Conservation (phyloP, 2,888 invertebrate species). For the Apotomis turbidana region DNA sequence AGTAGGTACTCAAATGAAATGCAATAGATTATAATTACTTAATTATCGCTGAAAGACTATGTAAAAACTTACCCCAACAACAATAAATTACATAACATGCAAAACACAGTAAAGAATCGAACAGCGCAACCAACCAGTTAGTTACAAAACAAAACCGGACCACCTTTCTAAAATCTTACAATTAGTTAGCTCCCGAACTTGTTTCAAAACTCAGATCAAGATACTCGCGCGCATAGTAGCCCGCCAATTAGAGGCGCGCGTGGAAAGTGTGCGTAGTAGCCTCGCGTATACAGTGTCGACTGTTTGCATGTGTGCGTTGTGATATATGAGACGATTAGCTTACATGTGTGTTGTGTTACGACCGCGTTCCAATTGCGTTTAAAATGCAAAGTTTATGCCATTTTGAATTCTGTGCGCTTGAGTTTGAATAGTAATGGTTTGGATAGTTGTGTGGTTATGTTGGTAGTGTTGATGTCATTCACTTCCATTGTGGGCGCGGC, state of each 20-base stretch:
- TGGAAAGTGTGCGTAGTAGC: slow-evolving; percentile 52
- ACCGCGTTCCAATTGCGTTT: slow-evolving; percentile 41
- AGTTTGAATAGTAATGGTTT: slow-evolving; percentile 33
- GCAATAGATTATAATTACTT: slow-evolving; percentile 16
- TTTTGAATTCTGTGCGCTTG: slow-evolving; percentile 52
- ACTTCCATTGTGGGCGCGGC: slow-evolving; percentile 58
- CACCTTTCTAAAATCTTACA: slow-evolving; percentile 82
- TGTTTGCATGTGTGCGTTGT: slow-evolving; percentile 48
- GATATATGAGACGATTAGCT: slow-evolving; percentile 55
- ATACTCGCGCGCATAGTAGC: slow-evolving; percentile 61
- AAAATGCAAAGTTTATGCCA: slow-evolving; percentile 39
- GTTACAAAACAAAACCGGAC: slow-evolving; percentile 64
- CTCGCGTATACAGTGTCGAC: slow-evolving; percentile 43
- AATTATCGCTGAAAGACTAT: slow-evolving; percentile 16
- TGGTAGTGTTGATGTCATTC: slow-evolving; percentile 59
- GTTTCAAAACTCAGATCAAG: slow-evolving; percentile 71
- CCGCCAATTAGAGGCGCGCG: slow-evolving; percentile 54
- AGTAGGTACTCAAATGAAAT: not conserved
- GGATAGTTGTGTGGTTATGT: slow-evolving; percentile 36
- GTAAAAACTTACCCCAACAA: slow-evolving; percentile 21
- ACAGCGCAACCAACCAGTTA: slow-evolving; percentile 54
- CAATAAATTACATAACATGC: slow-evolving; percentile 53
- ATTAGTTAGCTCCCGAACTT: slow-evolving; percentile 72
- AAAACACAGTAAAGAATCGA: slow-evolving; percentile 44
- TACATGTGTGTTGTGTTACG: slow-evolving; percentile 54